Evolutionary conservation across 2,888 invertebrate genomes (phyloP), one percentile per base, ranked within the genome.

Genomic region (Nesidiocoris tenuis): DNA sequence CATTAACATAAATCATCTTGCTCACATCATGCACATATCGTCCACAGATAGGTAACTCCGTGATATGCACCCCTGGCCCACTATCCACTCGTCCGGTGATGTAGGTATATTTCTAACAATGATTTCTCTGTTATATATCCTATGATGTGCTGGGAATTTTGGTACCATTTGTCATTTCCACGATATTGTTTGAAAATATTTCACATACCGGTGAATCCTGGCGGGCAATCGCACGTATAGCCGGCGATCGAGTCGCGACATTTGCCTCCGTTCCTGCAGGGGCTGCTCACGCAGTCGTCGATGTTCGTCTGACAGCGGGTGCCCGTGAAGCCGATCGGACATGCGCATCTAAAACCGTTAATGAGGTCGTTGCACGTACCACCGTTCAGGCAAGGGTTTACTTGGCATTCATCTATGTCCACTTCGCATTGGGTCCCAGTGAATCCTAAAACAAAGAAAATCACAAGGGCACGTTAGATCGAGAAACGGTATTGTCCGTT

Each of bases 391-490:
- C 96, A 96, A 0, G 96, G 95, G 82, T 90, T 91, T 80, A 91
- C 89, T 22, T 90, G 90, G 84, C 96, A 96, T 82, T 96, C 95
- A 84, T 96, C 93, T 75, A 95, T 92, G 83, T 96, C 94, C 80
- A 92, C 91, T 83, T 95, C 94, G 84, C 95, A 95, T 81, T 95
- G 94, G 0, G 92, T 93, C 1, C 95, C 95, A 2, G 93, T 93
- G 82, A 93, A 95, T 80, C 93, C 93, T 92, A 84, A 0, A 82
- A 78, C 17, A 7, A 25, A 24, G 54, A 57, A 16, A 59, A 59
- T 9, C 3, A n/a, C 18, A 17, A 59, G 59, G 54, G 7, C 12
- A 54, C 7, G 7, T 54, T 54, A 54, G n/a, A n/a, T n/a, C n/a
- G n/a, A n/a, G n/a, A n/a, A n/a, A n/a, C n/a, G n/a, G n/a, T n/a